Evolutionary conservation across 2,113 vertebrate species (phyloP).

Genomic region (Myotis davidii): DNA sequence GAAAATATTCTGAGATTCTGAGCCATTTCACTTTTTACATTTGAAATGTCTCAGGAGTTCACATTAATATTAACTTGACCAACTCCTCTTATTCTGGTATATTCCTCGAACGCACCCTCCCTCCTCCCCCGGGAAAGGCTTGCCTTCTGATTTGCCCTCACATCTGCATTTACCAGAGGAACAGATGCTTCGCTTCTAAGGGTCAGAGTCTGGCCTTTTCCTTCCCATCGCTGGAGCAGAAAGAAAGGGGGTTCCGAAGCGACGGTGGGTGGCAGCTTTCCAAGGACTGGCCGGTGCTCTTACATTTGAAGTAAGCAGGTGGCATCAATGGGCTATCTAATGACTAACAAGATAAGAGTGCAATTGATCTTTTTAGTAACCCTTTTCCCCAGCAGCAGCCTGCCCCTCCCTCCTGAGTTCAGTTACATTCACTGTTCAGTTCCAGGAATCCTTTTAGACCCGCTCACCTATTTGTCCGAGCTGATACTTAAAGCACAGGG

Average conservation of each 20-base stretch:
- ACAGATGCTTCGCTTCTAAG: constrained; percentile 57
- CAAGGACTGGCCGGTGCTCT: constrained; percentile 56
- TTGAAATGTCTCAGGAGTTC: constrained; percentile 25
- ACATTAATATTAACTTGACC: neutral
- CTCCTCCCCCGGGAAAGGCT: neutral
- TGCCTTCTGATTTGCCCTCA: constrained; percentile 35
- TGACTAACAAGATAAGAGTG: constrained; percentile 75
- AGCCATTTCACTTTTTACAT: constrained; percentile 18
- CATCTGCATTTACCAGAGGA: constrained; percentile 62
- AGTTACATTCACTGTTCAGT: neutral
- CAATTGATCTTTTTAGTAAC: constrained; percentile 78
- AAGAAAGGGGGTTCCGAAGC: constrained; percentile 58
- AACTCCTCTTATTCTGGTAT: neutral
- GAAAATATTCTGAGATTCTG: neutral
- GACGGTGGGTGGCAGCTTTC: constrained; percentile 66
- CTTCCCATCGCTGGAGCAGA: constrained; percentile 61
- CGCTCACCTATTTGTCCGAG: neutral
- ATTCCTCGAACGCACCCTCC: neutral
- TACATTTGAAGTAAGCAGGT: constrained; percentile 78
- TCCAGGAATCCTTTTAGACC: constrained; percentile 57
- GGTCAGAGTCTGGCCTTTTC: constrained; percentile 67
- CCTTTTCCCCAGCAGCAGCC: neutral
- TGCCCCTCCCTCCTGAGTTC: constrained; percentile 62
- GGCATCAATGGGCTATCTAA: constrained; percentile 70
- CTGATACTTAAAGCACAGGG: neutral